These are phyloP conservation scores for Achatina immaculata DNA, from an alignment of 1,140 invertebrate species.

Conservation along the genomic window DNA sequence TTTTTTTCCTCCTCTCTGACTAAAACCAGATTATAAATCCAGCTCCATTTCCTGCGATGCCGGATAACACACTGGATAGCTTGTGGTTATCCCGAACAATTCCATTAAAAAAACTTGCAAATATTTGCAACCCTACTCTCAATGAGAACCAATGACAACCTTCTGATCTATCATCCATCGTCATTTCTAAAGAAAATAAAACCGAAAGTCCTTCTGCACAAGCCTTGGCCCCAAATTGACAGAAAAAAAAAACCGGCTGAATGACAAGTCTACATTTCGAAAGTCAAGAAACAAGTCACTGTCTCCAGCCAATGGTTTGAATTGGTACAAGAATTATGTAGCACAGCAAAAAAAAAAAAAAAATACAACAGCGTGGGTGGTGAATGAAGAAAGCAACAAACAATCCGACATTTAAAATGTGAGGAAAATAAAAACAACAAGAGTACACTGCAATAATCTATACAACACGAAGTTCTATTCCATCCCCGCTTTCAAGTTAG, in stretches of 20 bases:
- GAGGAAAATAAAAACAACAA: too few species aligned
- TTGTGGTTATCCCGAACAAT: too few species aligned
- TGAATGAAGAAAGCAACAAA: background rate
- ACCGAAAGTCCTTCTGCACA: background rate
- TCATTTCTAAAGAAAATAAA: slow-evolving; percentile 19
- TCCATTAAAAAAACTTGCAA: too few species aligned
- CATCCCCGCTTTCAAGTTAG: background rate
- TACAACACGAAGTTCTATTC: background rate
- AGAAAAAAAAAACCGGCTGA: background rate
- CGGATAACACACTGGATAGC: too few species aligned
- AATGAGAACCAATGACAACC: too few species aligned
- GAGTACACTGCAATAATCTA: too few species aligned
- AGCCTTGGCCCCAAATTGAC: slow-evolving; percentile 20
- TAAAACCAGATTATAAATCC: too few species aligned
- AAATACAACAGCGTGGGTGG: background rate
- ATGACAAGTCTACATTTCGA: slow-evolving; percentile 11
- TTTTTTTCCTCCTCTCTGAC: too few species aligned
- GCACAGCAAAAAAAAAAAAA: too few species aligned
- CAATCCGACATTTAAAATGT: background rate
- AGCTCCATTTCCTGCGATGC: too few species aligned
- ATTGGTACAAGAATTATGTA: too few species aligned
- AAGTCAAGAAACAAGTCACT: slow-evolving; percentile 23
- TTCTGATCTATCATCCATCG: slow-evolving; percentile 15
- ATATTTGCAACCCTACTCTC: too few species aligned
- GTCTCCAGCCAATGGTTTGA: background rate